Percentiles rank a stretch among this genome's conserved stretches.
These are phyloP conservation scores for Drosophila burlai DNA, from an alignment of 1,140 invertebrate species.

Conservation along the genomic window DNA sequence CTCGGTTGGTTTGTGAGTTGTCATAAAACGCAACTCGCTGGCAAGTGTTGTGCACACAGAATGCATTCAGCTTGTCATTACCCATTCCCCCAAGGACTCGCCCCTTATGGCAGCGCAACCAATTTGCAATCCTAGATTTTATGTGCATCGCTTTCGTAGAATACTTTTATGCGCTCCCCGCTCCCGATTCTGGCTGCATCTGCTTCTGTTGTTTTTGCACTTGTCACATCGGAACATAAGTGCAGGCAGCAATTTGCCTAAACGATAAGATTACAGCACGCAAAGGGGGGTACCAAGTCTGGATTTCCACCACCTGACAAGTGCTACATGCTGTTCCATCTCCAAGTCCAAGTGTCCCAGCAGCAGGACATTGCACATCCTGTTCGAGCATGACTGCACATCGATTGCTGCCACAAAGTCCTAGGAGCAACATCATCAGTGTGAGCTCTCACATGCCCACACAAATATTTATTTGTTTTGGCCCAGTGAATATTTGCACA, in stretches of 20 bases:
- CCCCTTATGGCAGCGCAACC: constrained; percentile 21
- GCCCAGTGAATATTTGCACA: constrained; percentile 28
- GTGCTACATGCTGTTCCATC: constrained; percentile 6
- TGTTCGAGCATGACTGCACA: constrained; percentile 5
- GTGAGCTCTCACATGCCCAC: background rate
- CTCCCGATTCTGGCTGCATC: background rate
- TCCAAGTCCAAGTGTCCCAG: background rate
- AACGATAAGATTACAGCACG: constrained; percentile 50
- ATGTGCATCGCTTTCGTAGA: constrained; percentile 1
- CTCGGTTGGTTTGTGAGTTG: background rate
- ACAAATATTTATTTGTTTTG: constrained; percentile 17
- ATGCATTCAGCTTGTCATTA: constrained; percentile 40
- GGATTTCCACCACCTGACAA: constrained; percentile 14
- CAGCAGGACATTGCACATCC: constrained; percentile 19
- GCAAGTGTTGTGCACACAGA: constrained; percentile 51
- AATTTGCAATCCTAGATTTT: constrained; percentile 48
- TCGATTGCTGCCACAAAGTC: constrained; percentile 2
- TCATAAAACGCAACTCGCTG: constrained; percentile 11
- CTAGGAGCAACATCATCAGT: background rate
- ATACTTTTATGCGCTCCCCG: constrained; percentile 12
- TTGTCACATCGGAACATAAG: constrained; percentile 48
- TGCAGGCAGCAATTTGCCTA: constrained; percentile 67
- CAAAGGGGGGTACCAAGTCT: background rate
- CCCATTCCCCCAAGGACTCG: constrained; percentile 7
- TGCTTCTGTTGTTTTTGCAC: constrained; percentile 22